phyloP scores from a whole-genome alignment of 2,113 vertebrate species.

The Hemichromis elongatus region DNA sequence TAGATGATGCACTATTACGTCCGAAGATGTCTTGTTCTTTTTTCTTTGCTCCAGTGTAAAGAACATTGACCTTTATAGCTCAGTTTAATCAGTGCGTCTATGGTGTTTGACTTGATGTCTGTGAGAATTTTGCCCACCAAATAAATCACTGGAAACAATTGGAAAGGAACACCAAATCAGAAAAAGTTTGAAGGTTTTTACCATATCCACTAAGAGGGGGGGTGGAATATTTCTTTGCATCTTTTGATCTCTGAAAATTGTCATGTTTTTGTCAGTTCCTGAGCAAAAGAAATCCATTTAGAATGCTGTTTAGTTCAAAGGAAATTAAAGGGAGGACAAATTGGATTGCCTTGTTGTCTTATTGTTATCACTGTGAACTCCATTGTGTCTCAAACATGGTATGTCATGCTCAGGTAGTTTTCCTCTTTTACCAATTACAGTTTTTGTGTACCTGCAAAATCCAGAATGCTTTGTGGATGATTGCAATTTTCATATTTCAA shows the following conservation, averaged over 20 bases:
- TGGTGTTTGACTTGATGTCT: neutral
- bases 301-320: neutral
- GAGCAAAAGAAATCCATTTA: neutral
- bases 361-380: neutral
- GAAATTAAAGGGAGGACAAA: neutral
- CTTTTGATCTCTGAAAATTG: neutral
- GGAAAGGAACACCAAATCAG: neutral
- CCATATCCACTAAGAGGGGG: neutral
- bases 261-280: neutral
- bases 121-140: neutral
- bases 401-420: neutral
- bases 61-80: neutral
- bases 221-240: neutral
- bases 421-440: neutral
- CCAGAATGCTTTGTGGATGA: constrained; percentile 4
- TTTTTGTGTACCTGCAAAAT: constrained; percentile 27
- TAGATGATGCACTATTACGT: neutral
- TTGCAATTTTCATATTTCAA: constrained; percentile 39
- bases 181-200: neutral
- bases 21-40: neutral
- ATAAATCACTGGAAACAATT: neutral
- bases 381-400: constrained; percentile 6
- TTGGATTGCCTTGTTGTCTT: neutral
- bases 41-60: neutral
- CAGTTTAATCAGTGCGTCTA: neutral